These are phyloP conservation scores for Melanotaenia trifasciata DNA, from an alignment of 2,797 vertebrate genomes.

Conservation along the genomic window DNA sequence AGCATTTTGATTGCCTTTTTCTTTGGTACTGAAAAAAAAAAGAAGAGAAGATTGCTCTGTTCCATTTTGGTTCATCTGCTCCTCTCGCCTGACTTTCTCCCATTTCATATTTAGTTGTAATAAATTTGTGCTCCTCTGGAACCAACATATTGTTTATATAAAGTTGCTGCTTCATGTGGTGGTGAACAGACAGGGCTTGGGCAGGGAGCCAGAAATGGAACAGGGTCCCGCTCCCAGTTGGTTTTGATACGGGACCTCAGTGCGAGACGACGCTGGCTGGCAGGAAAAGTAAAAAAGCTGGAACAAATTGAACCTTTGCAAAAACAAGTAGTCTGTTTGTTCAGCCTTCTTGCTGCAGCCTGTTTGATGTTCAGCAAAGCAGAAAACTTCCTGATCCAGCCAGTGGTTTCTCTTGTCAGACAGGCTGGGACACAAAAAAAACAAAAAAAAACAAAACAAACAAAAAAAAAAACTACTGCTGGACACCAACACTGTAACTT, in stretches of 20 bases:
- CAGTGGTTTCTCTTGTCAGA: slow-evolving; percentile 70
- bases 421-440: slow-evolving; percentile 66
- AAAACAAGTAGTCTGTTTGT: slow-evolving; percentile 67
- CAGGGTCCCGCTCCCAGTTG: slow-evolving; percentile 73
- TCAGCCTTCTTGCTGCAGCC: slow-evolving; percentile 62
- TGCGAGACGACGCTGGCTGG: slow-evolving; percentile 66
- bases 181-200: slow-evolving; percentile 63
- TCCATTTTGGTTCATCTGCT: slow-evolving; percentile 69
- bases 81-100: slow-evolving; percentile 47
- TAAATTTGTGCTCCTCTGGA: slow-evolving; percentile 61
- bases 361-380: slow-evolving; percentile 68
- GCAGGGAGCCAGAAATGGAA: slow-evolving; percentile 73
- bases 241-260: slow-evolving; percentile 65
- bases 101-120: slow-evolving; percentile 56
- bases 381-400: slow-evolving; percentile 66
- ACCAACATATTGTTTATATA: slow-evolving; percentile 61
- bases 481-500: slow-evolving; percentile 88
- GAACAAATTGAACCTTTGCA: slow-evolving; percentile 60
- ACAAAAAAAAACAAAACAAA: neutral
- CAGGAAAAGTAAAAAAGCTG: slow-evolving; percentile 60
- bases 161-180: slow-evolving; percentile 72
- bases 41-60: slow-evolving; percentile 62
- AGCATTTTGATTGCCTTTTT: slow-evolving; percentile 76
- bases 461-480: slow-evolving; percentile 79
- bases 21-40: slow-evolving; percentile 77